Percentiles rank a stretch among this genome's conserved stretches.
Evolutionary conservation across 2,888 invertebrate genomes (phyloP).

Genomic region (Archaeoteleia sp.): DNA sequence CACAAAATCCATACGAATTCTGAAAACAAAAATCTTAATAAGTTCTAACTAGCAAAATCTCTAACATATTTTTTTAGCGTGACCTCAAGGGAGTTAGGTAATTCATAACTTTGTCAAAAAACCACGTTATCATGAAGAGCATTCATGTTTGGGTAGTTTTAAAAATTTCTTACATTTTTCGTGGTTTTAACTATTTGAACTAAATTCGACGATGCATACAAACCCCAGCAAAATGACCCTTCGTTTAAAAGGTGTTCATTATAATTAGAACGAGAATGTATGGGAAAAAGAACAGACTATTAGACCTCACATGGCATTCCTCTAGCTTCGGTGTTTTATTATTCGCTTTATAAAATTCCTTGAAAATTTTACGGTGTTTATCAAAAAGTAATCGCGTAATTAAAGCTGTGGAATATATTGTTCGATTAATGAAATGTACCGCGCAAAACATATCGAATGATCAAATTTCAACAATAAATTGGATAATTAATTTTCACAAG

Average conservation of each 20-base stretch:
- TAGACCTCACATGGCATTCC: conserved; percentile 16
- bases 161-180: conserved; percentile 17
- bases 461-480: too few relatives aligned
- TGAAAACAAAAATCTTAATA: too few relatives aligned
- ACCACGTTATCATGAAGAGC: too few relatives aligned
- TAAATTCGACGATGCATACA: conserved; percentile 20
- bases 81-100: too few relatives aligned
- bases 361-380: conserved; percentile 13
- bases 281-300: conserved; percentile 15
- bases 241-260: conserved; percentile 28
- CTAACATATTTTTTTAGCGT: too few relatives aligned
- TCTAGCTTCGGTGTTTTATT: conserved; percentile 10
- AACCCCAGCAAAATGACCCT: conserved; percentile 22
- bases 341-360: conserved; percentile 23
- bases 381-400: conserved; percentile 9
- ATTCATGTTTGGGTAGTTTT: too few relatives aligned
- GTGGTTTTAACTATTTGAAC: conserved; percentile 16
- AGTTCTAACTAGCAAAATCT: too few relatives aligned
- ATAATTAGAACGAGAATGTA: conserved; percentile 31
- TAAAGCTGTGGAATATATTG: background rate
- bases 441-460: too few relatives aligned
- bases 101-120: too few relatives aligned
- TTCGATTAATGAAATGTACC: too few relatives aligned
- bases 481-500: too few relatives aligned
- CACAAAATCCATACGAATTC: too few relatives aligned